Evolutionary conservation across 2,113 vertebrate species (phyloP).

Genomic region (Bombycilla garrulus): DNA sequence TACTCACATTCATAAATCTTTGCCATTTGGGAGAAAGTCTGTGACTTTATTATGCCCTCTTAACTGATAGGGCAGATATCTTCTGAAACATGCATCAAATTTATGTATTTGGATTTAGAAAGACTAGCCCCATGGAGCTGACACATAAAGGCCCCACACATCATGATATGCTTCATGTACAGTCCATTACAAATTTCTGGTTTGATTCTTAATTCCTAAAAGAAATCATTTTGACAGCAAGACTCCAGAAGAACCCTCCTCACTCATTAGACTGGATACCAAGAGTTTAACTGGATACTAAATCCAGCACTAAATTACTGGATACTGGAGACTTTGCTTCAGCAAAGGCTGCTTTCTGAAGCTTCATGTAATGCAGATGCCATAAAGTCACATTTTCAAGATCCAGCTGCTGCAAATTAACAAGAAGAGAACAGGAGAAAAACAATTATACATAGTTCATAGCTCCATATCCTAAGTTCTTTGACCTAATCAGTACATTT

Average conservation of each 20-base stretch:
- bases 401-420: neutral
- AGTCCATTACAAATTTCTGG: neutral
- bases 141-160: neutral
- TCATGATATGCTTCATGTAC: neutral
- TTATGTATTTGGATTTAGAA: neutral
- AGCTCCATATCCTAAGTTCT: neutral
- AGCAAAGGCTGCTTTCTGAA: neutral
- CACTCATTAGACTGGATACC: neutral
- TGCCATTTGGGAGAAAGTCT: neutral
- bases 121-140: neutral
- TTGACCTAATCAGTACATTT: neutral
- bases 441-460: neutral
- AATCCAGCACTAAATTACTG: neutral
- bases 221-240: neutral
- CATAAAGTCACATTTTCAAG: neutral
- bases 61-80: neutral
- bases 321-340: neutral
- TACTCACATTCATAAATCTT: neutral
- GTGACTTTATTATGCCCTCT: neutral
- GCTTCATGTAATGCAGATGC: neutral
- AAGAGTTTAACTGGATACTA: neutral
- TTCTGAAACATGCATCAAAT: neutral
- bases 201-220: neutral
- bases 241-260: neutral
- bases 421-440: neutral